These are phyloP conservation scores for Pleuronectes platessa DNA, from an alignment of 2,113 vertebrate species.

Conservation along the genomic window DNA sequence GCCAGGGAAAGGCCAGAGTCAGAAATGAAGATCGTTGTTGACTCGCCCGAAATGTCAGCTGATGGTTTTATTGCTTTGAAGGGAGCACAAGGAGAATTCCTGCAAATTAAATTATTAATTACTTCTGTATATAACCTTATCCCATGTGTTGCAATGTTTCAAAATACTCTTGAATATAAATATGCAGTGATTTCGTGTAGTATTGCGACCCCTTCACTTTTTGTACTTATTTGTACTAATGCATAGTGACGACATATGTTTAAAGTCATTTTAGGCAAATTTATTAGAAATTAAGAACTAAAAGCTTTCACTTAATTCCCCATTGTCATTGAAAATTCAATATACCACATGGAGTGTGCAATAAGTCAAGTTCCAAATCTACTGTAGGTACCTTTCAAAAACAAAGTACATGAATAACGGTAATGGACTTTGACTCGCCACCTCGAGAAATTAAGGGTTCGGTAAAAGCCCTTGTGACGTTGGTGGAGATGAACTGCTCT, in stretches of 20 bases:
- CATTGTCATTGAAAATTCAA: not conserved
- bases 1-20: constrained; percentile 59
- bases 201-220: not conserved
- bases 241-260: no score
- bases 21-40: constrained; percentile 41
- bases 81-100: constrained; percentile 1
- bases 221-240: no score
- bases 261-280: no score
- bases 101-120: not conserved
- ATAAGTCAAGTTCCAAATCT: not conserved
- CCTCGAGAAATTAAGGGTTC: not conserved
- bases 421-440: not conserved
- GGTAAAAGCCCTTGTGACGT: not conserved
- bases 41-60: constrained; percentile 57
- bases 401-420: no score
- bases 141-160: not conserved
- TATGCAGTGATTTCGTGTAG: not conserved
- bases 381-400: no score
- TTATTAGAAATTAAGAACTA: no score
- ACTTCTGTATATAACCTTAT: not conserved
- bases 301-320: not conserved
- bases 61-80: constrained; percentile 14
- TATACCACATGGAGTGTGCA: not conserved
- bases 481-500: not conserved
- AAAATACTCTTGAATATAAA: not conserved